Evolutionary conservation across 2,888 invertebrate species (phyloP), one percentile per base, ranked within the genome.

Genomic region (Furcula furcula): DNA sequence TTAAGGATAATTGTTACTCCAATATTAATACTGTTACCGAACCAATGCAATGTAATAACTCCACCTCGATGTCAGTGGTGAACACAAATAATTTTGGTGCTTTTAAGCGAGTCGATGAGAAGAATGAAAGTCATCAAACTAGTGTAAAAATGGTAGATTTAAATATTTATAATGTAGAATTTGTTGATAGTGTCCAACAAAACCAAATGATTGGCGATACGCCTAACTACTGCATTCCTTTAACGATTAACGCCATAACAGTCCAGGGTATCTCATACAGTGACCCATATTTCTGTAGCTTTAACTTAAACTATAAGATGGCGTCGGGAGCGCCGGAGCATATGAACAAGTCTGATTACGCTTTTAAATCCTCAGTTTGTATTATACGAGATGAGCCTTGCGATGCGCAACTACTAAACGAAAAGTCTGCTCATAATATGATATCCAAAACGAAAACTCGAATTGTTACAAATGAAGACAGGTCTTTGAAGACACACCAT

Each of bases 321-420:
- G 88, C 83, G 87, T 86, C 77, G 47, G 79, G 76, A 80, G 83
- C 85, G 85, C 88, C 86, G 75, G 79, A 83, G 84, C 84, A 87
- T 85, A 85, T 86, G 85, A 88, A 90, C 88, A 90, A 90, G 90
- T 90, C 90, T 90, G 90, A 90, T 89, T 90, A 90, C 87, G 89
- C 89, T 90, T 89, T 90, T 90, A 89, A 90, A 86, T 82, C 87
- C 83, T 88, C 86, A 82, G 87, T 88, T 89, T 86, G 82, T 89
- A 87, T 85, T 84, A 83, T 81, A 85, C 78, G 75, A 78, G 76
- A 83, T 79, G 87, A 86, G 82, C 81, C 83, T 85, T 82, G 80
- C 77, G 76, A 84, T 75, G 80, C 74, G 72, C 79, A 75, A 78
- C 73, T 76, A 69, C 70, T 79, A 65, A 81, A 79, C 65, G 73